A percentile compares a stretch with the other conserved stretches of the same genome.
These are phyloP conservation scores for Athalia circularis DNA, from an alignment of 2,888 invertebrate species.

Conservation along the genomic window DNA sequence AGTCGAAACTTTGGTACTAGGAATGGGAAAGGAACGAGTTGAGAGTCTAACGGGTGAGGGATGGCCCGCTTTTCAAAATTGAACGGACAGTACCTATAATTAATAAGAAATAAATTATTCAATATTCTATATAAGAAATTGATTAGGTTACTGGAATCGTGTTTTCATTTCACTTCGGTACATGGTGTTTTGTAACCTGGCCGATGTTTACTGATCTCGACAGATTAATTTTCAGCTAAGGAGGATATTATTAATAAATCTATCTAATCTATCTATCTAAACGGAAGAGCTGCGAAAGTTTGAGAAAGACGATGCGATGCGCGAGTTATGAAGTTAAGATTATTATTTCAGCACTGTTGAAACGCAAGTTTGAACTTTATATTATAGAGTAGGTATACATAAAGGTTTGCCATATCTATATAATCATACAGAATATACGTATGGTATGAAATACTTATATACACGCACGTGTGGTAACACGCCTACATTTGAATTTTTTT, in stretches of 20 bases:
- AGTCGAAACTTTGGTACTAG: neutral
- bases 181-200: too few species aligned
- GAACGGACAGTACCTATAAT: too few species aligned
- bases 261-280: slow-evolving; percentile 34
- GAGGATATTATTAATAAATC: slow-evolving; percentile 19
- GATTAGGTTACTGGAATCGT: too few species aligned
- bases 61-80: too few species aligned
- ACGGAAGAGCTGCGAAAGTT: slow-evolving; percentile 13
- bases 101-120: too few species aligned
- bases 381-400: neutral
- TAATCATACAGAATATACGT: neutral
- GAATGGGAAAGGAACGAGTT: neutral
- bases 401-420: slow-evolving; percentile 6
- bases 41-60: neutral
- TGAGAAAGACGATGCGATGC: neutral
- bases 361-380: slow-evolving; percentile 25
- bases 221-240: slow-evolving; percentile 9
- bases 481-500: neutral
- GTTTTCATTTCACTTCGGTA: neutral
- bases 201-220: neutral
- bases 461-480: too few species aligned
- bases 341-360: slow-evolving; percentile 32
- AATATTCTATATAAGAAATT: too few species aligned
- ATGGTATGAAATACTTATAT: neutral
- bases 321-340: slow-evolving; percentile 27